A percentile compares a stretch with the other conserved stretches of the same genome.
Conservation (phyloP, 2,888 invertebrate species). For the Abscondita cerata region DNA sequence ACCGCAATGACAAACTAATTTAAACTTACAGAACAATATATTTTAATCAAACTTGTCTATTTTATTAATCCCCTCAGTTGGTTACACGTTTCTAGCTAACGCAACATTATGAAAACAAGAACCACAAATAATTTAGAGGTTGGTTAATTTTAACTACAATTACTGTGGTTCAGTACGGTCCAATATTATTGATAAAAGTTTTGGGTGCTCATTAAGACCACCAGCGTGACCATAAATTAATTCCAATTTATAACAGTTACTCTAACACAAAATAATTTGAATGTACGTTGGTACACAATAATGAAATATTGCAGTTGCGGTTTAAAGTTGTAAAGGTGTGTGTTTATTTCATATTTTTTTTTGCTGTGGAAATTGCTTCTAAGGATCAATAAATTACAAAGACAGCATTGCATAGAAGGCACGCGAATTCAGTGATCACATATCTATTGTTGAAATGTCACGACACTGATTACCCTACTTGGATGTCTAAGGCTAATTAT, state of each 20-base stretch:
- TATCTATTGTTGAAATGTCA: conserved; percentile 42
- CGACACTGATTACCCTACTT: conserved; percentile 38
- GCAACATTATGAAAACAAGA: conserved; percentile 29
- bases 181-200: conserved; percentile 42
- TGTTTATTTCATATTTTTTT: no score
- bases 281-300: background rate
- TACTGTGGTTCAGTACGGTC: conserved; percentile 34
- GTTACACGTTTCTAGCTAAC: conserved; percentile 17
- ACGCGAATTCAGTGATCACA: conserved; percentile 40
- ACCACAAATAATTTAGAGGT: conserved; percentile 40
- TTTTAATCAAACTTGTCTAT: conserved; percentile 32
- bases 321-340: no score
- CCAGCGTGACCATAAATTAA: conserved; percentile 36
- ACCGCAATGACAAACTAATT: conserved; percentile 4
- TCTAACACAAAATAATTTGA: conserved; percentile 1
- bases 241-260: conserved; percentile 38
- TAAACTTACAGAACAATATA: conserved; percentile 16
- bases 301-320: background rate
- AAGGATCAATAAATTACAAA: no score
- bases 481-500: conserved; percentile 35
- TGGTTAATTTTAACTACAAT: conserved; percentile 43
- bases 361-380: no score
- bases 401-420: conserved; percentile 32
- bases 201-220: conserved; percentile 36
- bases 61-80: conserved; percentile 28